Conservation (phyloP, 2,888 invertebrate species). For the Conchocele bisecta region DNA sequence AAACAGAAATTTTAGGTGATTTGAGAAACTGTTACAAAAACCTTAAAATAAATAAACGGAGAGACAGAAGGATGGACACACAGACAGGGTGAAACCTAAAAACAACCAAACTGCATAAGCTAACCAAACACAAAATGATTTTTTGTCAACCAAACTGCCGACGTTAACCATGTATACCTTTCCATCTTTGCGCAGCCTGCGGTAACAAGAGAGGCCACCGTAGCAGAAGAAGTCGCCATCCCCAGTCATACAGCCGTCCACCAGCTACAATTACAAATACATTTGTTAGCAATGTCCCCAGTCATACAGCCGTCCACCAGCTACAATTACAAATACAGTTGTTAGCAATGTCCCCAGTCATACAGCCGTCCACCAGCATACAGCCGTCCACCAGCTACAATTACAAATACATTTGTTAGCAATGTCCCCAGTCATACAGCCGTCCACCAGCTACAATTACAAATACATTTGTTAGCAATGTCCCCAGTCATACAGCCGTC, state of each 20-base stretch:
- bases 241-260: conserved; percentile 93
- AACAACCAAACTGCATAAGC: not conserved
- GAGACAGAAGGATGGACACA: no score
- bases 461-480: no score
- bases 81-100: no score
- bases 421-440: no score
- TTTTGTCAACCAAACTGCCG: not conserved
- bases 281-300: conserved; percentile 86
- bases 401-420: no score
- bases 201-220: conserved; percentile 91
- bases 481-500: no score
- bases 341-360: not conserved
- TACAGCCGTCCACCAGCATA: no score
- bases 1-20: no score
- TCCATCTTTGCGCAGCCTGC: conserved; percentile 88
- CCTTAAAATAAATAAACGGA: no score
- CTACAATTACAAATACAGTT: conserved; percentile 81
- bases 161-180: conserved; percentile 28
- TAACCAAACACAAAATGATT: not conserved
- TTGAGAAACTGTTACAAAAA: no score
- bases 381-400: no score
- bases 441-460: no score
- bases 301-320: conserved; percentile 92
- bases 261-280: conserved; percentile 85
- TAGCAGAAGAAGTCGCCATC: conserved; percentile 96